phyloP scores from a whole-genome alignment of 2,113 vertebrate species.

The Ceratotherium simum region DNA sequence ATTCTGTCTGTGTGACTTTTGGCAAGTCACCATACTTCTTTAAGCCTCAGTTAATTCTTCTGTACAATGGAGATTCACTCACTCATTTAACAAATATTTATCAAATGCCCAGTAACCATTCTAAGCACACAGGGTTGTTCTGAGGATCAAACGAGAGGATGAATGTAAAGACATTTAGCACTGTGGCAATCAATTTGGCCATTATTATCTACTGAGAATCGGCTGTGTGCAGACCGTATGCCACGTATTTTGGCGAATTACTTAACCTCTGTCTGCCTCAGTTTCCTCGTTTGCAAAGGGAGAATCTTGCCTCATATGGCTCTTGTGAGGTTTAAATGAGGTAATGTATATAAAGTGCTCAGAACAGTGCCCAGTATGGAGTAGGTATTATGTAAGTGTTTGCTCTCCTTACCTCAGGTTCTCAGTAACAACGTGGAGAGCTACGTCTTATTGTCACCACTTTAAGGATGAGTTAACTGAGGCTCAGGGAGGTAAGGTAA shows the following conservation, averaged over 20 bases:
- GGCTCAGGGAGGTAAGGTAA: not conserved
- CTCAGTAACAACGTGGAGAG: not conserved
- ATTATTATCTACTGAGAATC: not conserved
- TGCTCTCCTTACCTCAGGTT: not conserved
- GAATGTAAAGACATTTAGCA: not conserved
- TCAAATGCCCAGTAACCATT: not conserved
- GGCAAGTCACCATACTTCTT: not conserved
- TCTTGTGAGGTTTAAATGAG: not conserved
- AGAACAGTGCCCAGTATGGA: not conserved
- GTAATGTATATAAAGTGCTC: not conserved
- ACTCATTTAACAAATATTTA: not conserved
- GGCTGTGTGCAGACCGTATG: not conserved
- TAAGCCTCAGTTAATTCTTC: not conserved
- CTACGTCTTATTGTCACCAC: not conserved
- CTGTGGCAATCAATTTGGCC: not conserved
- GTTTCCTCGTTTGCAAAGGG: not conserved
- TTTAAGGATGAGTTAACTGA: not conserved
- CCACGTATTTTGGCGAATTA: not conserved
- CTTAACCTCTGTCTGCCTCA: not conserved
- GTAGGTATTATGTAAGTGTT: not conserved
- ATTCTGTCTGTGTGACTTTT: not conserved
- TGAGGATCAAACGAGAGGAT: not conserved
- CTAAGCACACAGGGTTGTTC: not conserved
- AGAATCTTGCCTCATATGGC: not conserved
- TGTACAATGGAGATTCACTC: not conserved